Evolutionary conservation across 2,113 vertebrate species (phyloP), one percentile per base, ranked within the genome.

Genomic region (Ailuropoda melanoleuca): DNA sequence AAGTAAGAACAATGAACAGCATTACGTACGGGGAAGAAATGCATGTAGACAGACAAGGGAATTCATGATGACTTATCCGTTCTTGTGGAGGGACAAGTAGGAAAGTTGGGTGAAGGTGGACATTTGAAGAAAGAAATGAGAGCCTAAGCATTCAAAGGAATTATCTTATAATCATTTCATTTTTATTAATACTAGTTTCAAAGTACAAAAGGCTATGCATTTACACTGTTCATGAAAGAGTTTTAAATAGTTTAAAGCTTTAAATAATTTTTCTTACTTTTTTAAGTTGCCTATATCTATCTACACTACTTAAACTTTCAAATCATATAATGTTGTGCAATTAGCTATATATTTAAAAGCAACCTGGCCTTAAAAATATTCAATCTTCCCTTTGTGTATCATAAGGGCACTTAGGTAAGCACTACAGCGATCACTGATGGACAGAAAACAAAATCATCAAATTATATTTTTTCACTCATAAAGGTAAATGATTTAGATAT

Each of bases 351-450:
- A 43, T 46, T 83, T 92, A 95, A 97, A 98, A 91, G 34, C 34
- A 91, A 68, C 86, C 95, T 23, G 29, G 64, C 48, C 96, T 96
- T 64, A 96, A 4, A 89, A 89, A 82, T 37, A 72, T 13, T 95
- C 66, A 95, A 19, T 95, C 95, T 23, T 98, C 53, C 95, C n/a
- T 92, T 96, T 98, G 75, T 95, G n/a, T 97, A 77, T 96, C 88
- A 92, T 29, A 92, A 56, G 11, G 93, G 23, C 95, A 96, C 97
- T 92, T 88, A 96, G 95, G 60, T 81, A 6, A 90, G 43, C 74
- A 55, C 96, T 78, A 89, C 56, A 86, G 17, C 90, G 98, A 97
- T 98, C 96, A 95, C 26, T 93, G 92, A 53, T 4, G 26, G 94
- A 92, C 55, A 92, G 95, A 60, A 83, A 95, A 70, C 43, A 96